Evolutionary conservation across 2,113 vertebrate genomes (phyloP).

Genomic region (Tenebrosternarchus preto): DNA sequence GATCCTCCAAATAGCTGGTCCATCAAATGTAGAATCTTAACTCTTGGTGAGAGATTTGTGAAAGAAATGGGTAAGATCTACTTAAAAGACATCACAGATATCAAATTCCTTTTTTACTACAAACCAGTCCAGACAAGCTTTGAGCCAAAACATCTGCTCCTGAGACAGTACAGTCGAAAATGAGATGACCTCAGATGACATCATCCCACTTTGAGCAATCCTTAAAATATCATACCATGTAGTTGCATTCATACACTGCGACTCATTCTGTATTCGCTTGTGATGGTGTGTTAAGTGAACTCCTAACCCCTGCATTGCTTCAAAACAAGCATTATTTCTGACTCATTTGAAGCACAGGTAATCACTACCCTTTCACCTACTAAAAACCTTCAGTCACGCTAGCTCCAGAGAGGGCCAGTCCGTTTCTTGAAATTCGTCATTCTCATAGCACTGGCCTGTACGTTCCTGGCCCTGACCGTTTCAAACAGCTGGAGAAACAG

Average conservation of each 20-base stretch:
- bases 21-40: background rate
- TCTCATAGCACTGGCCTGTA: conserved; percentile 1
- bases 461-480: conserved; percentile 12
- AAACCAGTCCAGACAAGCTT: conserved; percentile 7
- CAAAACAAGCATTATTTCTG: too few relatives aligned
- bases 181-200: conserved; percentile 13
- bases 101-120: background rate
- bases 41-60: background rate
- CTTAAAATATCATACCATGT: background rate
- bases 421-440: conserved; percentile 8
- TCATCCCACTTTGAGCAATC: background rate
- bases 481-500: conserved; percentile 39
- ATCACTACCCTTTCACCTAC: background rate
- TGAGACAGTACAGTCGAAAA: conserved; percentile 5
- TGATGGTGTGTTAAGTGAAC: background rate
- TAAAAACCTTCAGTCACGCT: too few relatives aligned
- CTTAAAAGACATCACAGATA: conserved; percentile 1
- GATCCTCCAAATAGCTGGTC: background rate
- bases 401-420: background rate
- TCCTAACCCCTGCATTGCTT: too few relatives aligned
- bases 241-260: background rate
- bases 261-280: background rate
- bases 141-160: background rate
- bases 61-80: background rate
- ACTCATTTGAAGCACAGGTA: background rate